These are phyloP conservation scores for Macaca fascicularis DNA, from an alignment of 2,113 vertebrate species.

Conservation along the genomic window DNA sequence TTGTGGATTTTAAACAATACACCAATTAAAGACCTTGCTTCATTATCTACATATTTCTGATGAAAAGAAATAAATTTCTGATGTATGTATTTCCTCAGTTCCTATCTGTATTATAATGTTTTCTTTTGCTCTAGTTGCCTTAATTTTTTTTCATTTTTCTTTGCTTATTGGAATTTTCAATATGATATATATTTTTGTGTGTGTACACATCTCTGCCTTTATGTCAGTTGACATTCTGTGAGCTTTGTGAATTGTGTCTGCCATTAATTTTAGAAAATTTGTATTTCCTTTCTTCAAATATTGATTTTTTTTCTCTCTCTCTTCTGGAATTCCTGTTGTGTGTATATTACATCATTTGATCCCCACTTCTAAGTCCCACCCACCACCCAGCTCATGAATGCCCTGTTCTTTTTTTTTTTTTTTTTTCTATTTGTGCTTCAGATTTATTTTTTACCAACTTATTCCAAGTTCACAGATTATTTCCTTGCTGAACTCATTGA, in stretches of 20 bases:
- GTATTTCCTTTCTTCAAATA: neutral
- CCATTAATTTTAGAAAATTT: neutral
- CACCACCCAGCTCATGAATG: too few species aligned
- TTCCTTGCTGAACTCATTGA: neutral
- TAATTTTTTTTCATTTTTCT: neutral
- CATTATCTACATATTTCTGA: neutral
- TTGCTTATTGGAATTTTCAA: neutral
- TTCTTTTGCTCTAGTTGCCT: neutral
- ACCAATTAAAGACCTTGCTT: neutral
- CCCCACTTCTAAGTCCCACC: too few species aligned
- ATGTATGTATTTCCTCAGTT: neutral
- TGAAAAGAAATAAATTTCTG: neutral
- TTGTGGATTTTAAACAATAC: neutral
- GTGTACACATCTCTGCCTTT: neutral
- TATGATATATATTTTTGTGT: neutral
- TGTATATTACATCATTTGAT: neutral
- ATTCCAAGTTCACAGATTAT: neutral
- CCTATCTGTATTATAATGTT: neutral
- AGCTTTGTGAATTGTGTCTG: neutral
- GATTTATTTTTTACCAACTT: neutral
- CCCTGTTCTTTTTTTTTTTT: neutral
- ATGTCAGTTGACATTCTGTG: neutral
- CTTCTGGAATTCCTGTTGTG: neutral
- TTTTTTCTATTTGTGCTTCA: neutral
- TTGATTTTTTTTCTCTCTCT: neutral